Evolutionary conservation across 2,797 vertebrate genomes (phyloP).

Genomic region (Sebastes oblongus): DNA sequence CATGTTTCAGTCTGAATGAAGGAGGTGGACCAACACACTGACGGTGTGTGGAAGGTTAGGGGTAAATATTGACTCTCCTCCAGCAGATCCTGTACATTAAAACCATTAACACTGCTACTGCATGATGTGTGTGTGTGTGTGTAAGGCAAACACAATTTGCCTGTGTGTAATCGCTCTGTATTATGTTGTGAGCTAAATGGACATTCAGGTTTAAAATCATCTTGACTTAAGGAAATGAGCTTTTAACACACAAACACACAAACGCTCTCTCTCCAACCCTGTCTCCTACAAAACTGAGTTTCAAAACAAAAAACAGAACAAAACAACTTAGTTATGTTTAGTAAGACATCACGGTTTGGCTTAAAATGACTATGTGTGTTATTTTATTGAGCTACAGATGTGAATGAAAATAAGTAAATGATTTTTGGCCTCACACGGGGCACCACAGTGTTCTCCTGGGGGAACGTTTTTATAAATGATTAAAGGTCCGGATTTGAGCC

Average conservation of each 20-base stretch:
- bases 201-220: conserved; percentile 2
- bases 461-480: too few species aligned
- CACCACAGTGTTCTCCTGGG: too few species aligned
- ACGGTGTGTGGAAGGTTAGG: neutral
- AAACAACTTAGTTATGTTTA: too few species aligned
- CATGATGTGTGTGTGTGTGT: neutral
- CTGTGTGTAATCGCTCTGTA: neutral
- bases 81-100: conserved; percentile 44
- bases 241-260: neutral
- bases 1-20: neutral
- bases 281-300: neutral
- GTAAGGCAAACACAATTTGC: neutral
- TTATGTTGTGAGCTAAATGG: neutral
- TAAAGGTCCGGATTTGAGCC: too few species aligned
- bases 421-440: too few species aligned
- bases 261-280: neutral
- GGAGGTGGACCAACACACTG: neutral
- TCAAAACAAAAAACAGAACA: neutral
- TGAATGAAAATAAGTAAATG: too few species aligned
- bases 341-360: too few species aligned
- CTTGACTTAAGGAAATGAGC: conserved; percentile 9
- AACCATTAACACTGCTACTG: neutral
- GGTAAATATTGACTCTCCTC: conserved; percentile 57
- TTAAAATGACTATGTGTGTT: too few species aligned
- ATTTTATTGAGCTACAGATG: too few species aligned